A percentile compares a stretch with the other conserved stretches of the same genome.
These are phyloP conservation scores for Corythaixoides concolor DNA, from an alignment of 2,113 vertebrate species.

Conservation along the genomic window DNA sequence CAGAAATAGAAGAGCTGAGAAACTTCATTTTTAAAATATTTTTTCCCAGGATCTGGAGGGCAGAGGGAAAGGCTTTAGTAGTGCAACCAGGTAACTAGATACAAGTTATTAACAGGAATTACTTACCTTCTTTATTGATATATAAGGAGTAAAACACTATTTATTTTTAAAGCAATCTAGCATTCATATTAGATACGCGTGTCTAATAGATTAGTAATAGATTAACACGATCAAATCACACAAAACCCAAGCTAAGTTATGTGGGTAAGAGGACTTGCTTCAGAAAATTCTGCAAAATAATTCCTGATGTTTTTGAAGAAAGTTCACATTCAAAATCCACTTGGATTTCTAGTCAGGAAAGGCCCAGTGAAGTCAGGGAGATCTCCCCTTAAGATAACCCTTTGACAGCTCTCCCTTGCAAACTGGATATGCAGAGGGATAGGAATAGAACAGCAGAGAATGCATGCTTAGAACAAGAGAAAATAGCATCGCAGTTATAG, in stretches of 20 bases:
- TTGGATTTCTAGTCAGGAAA: not conserved
- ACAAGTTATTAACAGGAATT: not conserved
- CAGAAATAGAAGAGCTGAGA: not conserved
- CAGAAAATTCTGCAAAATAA: not conserved
- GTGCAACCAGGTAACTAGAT: not conserved
- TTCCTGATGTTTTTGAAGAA: not conserved
- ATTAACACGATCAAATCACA: not conserved
- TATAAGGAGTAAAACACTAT: not conserved
- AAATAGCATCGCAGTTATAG: not conserved
- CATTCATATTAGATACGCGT: not conserved
- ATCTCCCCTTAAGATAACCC: not conserved
- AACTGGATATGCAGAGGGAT: not conserved
- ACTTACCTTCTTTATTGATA: not conserved
- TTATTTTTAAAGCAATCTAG: not conserved
- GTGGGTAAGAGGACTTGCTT: not conserved
- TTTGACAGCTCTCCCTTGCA: not conserved
- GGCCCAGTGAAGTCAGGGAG: not conserved
- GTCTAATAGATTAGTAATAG: not conserved
- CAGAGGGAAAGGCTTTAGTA: not conserved
- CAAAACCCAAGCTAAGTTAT: not conserved
- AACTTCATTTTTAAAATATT: not conserved
- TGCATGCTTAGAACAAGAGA: not conserved
- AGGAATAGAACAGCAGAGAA: not conserved
- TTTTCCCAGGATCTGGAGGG: not conserved
- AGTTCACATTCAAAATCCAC: not conserved